These are phyloP conservation scores for Taurulus bubalis DNA, from an alignment of 2,113 vertebrate species.

Conservation along the genomic window DNA sequence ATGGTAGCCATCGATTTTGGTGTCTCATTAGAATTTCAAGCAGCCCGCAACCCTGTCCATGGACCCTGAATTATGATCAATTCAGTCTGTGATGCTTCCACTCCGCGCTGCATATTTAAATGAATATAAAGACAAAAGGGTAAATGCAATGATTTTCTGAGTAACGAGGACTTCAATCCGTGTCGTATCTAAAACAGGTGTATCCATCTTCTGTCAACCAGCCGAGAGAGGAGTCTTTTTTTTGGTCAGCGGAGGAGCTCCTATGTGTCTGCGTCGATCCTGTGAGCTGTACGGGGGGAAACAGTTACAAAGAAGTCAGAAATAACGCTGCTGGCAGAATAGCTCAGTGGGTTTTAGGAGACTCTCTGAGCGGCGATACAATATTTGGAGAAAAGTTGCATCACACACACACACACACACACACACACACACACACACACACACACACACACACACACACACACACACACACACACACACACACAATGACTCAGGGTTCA, in stretches of 20 bases:
- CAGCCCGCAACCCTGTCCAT: conserved; percentile 51
- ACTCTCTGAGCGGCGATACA: conserved; percentile 2
- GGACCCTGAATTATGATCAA: conserved; percentile 41
- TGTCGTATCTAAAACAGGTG: conserved; percentile 73
- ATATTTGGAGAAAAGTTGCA: conserved; percentile 23
- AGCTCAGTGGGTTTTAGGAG: conserved; percentile 9
- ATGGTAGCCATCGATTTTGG: conserved; percentile 60
- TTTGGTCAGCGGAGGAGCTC: conserved; percentile 63
- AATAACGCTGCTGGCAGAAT: background rate
- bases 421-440: conserved; percentile 1
- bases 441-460: conserved; percentile 1
- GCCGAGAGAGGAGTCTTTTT: conserved; percentile 62
- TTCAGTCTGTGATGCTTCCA: conserved; percentile 48
- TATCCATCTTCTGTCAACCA: conserved; percentile 62
- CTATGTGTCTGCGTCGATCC: conserved; percentile 96
- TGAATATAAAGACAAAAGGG: conserved; percentile 68
- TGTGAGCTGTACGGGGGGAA: conserved; percentile 88
- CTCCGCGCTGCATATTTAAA: conserved; percentile 67
- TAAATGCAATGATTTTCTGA: conserved; percentile 68
- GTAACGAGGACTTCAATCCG: conserved; percentile 66
- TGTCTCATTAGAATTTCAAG: conserved; percentile 59
- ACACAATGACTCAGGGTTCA: conserved; percentile 7
- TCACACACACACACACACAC: background rate
- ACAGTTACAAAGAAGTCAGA: conserved; percentile 36
- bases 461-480: background rate